Evolutionary conservation across 2,113 vertebrate species (phyloP).

Genomic region (Alethe diademata): DNA sequence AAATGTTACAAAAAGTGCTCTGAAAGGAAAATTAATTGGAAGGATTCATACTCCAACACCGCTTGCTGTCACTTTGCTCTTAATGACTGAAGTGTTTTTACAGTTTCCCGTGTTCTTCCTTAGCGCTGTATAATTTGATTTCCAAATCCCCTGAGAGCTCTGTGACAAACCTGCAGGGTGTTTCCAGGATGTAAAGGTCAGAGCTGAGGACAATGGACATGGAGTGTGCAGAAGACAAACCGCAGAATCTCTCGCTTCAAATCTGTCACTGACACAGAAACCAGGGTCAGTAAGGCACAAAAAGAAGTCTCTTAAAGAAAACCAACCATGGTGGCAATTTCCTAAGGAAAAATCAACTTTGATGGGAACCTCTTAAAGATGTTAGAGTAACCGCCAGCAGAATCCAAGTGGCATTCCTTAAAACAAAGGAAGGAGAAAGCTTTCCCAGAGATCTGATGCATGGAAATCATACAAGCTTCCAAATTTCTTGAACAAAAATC

Average conservation of each 20-base stretch:
- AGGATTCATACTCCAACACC: not conserved
- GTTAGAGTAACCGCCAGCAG: not conserved
- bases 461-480: not conserved
- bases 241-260: not conserved
- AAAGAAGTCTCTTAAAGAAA: not conserved
- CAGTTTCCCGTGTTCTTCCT: not conserved
- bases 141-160: not conserved
- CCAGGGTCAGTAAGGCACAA: not conserved
- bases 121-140: not conserved
- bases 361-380: not conserved
- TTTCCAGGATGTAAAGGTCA: slow-evolving; percentile 29
- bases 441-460: not conserved
- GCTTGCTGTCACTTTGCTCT: slow-evolving; percentile 30
- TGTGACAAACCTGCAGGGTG: slow-evolving; percentile 2
- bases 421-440: not conserved
- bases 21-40: slow-evolving; percentile 37
- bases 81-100: slow-evolving; percentile 37
- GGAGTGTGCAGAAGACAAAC: not conserved
- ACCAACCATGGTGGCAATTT: not conserved
- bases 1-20: not conserved
- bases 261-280: not conserved
- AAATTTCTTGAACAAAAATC: not conserved
- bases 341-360: not conserved
- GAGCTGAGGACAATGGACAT: not conserved
- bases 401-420: not conserved